Evolutionary conservation across 2,888 invertebrate species (phyloP).

Genomic region (Papilio demoleus): DNA sequence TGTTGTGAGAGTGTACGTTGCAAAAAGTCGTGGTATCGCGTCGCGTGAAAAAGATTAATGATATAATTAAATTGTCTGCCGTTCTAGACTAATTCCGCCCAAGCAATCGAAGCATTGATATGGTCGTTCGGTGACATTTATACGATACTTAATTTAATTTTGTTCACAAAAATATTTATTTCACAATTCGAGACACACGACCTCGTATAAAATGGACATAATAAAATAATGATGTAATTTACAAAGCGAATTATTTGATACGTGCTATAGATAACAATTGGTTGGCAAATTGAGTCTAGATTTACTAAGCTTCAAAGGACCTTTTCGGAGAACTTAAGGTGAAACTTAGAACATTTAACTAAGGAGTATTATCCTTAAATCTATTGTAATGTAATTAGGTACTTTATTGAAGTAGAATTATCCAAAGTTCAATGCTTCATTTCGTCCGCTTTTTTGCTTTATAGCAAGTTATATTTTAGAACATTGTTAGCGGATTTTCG

Average conservation of each 20-base stretch:
- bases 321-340: conserved; percentile 1
- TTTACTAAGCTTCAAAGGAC: neutral
- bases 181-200: neutral
- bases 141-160: neutral
- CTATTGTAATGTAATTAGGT: neutral
- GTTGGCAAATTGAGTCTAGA: conserved; percentile 6
- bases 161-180: neutral
- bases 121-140: conserved; percentile 14
- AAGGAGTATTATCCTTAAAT: neutral
- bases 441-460: conserved; percentile 18
- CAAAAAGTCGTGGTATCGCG: conserved; percentile 56
- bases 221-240: conserved; percentile 23
- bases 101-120: conserved; percentile 57
- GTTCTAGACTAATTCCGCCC: conserved; percentile 52
- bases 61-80: conserved; percentile 75
- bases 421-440: neutral
- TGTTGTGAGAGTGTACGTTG: conserved; percentile 49
- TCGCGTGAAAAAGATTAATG: conserved; percentile 61
- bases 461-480: conserved; percentile 30
- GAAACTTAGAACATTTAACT: conserved; percentile 1
- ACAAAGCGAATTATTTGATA: conserved; percentile 3
- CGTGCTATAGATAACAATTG: neutral
- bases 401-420: neutral
- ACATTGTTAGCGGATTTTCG: conserved; percentile 37
- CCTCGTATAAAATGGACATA: neutral